These are phyloP conservation scores for Bombus pyrosoma DNA, from an alignment of 1,140 invertebrate genomes.

Conservation along the genomic window DNA sequence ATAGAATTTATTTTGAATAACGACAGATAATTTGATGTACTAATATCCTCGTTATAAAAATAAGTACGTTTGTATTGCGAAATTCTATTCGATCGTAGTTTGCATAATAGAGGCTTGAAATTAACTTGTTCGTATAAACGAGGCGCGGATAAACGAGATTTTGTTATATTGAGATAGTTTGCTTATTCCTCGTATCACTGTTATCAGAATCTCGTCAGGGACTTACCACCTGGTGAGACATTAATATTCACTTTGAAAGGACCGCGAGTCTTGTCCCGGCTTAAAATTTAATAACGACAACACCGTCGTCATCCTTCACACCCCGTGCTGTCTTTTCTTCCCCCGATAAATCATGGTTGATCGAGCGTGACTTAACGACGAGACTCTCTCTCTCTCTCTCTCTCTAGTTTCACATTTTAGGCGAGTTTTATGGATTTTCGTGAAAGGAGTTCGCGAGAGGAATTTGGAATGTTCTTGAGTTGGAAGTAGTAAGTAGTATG, in stretches of 20 bases:
- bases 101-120: too few species aligned
- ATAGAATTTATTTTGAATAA: too few species aligned
- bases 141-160: too few species aligned
- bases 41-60: too few species aligned
- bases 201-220: conserved; percentile 11
- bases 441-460: not conserved
- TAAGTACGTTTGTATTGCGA: too few species aligned
- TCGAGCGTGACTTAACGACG: conserved; percentile 2
- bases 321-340: not conserved
- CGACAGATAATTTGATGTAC: too few species aligned
- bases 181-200: not conserved
- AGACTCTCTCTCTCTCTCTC: not conserved
- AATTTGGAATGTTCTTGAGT: not conserved
- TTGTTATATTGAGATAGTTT: conserved; percentile 22
- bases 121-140: too few species aligned
- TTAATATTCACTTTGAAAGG: conserved; percentile 24
- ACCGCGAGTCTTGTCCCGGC: too few species aligned
- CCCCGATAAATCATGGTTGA: not conserved
- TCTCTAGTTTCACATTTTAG: too few species aligned
- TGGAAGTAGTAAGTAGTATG: not conserved
- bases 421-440: not conserved
- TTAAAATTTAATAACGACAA: conserved; percentile 37
- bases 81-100: too few species aligned
- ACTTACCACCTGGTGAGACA: conserved; percentile 5
- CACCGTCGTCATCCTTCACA: not conserved